These are phyloP conservation scores for Mercenaria mercenaria DNA, from an alignment of 1,140 invertebrate species.

Conservation along the genomic window DNA sequence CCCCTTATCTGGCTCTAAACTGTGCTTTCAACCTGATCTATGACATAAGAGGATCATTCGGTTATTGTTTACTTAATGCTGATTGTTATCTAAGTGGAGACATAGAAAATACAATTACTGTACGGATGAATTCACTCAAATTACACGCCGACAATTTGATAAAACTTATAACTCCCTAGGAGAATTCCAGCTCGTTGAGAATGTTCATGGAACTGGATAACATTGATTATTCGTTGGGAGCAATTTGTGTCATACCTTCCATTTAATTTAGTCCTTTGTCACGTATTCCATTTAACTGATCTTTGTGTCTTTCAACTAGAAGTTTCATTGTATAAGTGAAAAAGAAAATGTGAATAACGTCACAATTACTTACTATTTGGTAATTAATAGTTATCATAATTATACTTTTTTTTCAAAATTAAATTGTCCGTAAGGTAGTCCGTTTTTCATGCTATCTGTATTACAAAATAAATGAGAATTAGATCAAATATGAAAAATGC, in stretches of 20 bases:
- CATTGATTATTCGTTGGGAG: not conserved
- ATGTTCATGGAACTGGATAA: not conserved
- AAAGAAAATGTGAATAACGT: no score
- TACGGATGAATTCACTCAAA: not conserved
- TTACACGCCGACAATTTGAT: conserved; percentile 7
- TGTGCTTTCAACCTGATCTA: not conserved
- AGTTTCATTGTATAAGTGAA: no score
- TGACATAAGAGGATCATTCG: not conserved
- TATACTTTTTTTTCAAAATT: no score
- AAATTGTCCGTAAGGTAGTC: no score
- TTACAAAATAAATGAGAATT: no score
- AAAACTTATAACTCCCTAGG: not conserved
- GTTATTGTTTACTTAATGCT: not conserved
- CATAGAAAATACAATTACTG: not conserved
- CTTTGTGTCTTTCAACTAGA: no score
- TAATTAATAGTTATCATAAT: no score
- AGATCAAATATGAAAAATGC: no score
- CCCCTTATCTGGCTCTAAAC: not conserved
- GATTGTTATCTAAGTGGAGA: not conserved
- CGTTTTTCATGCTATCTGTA: no score
- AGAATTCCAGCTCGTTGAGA: not conserved
- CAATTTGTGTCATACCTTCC: not conserved
- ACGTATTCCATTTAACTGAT: not conserved
- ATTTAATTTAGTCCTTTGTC: not conserved
- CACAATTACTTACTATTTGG: no score